Evolutionary conservation across 2,797 vertebrate species (phyloP).

Genomic region (Gambusia yucatana): DNA sequence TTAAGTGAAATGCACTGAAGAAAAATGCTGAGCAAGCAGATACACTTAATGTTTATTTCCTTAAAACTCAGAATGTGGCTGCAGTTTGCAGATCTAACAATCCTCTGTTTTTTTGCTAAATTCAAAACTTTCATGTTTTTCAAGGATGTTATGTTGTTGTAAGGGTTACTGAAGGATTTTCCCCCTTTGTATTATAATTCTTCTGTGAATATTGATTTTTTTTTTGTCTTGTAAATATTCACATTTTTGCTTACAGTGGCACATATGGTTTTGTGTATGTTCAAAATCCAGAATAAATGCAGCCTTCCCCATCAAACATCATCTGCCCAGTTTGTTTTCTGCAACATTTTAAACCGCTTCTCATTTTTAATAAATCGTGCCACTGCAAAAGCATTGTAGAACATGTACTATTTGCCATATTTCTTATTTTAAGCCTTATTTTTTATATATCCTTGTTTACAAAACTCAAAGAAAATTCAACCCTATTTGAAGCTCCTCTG

Average conservation of each 20-base stretch:
- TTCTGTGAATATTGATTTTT: constrained; percentile 58
- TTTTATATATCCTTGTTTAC: not conserved
- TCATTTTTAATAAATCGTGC: not conserved
- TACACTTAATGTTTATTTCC: not conserved
- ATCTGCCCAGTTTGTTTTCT: not conserved
- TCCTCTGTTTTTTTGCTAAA: constrained; percentile 62
- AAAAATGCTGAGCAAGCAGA: not conserved
- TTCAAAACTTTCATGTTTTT: constrained; percentile 59
- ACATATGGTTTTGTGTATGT: constrained; percentile 70
- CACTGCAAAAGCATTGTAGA: not conserved
- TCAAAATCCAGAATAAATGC: constrained; percentile 57
- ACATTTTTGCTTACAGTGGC: constrained; percentile 67
- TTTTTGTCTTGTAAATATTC: constrained; percentile 65
- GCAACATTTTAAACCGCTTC: not conserved
- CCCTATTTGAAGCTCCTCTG: too few relatives aligned
- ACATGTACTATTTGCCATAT: not conserved
- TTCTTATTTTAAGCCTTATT: not conserved
- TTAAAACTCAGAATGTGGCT: constrained; percentile 23
- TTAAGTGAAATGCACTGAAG: constrained; percentile 11
- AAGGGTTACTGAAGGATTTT: constrained; percentile 65
- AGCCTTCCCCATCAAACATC: constrained; percentile 32
- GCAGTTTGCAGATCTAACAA: constrained; percentile 48
- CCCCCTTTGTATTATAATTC: constrained; percentile 63
- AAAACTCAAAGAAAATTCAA: too few relatives aligned
- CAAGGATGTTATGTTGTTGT: constrained; percentile 59